Conservation (phyloP, 1,140 invertebrate genomes). For the Neodiprion pinetum region DNA sequence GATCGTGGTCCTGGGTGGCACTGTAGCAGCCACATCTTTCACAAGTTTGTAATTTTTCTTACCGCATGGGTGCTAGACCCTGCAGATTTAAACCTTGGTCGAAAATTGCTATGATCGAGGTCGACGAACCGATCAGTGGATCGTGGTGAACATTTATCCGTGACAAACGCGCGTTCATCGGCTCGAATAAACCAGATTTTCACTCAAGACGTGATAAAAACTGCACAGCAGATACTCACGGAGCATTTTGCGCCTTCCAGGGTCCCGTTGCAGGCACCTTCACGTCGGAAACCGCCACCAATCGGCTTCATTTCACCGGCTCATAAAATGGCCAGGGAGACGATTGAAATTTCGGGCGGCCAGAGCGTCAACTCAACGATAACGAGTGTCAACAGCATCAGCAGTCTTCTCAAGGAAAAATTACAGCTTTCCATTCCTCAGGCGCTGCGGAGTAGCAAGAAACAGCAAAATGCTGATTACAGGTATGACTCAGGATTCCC, state of each 20-base stretch:
- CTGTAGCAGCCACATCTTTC: too few relatives aligned
- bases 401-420: slow-evolving; percentile 82
- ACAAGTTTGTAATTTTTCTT: too few relatives aligned
- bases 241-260: slow-evolving; percentile 33
- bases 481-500: slow-evolving; percentile 36
- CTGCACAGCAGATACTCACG: neutral
- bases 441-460: slow-evolving; percentile 51
- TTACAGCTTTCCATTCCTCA: slow-evolving; percentile 70
- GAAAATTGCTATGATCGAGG: too few relatives aligned
- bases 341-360: slow-evolving; percentile 50
- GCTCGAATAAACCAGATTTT: too few relatives aligned
- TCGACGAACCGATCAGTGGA: too few relatives aligned
- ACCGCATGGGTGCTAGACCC: too few relatives aligned
- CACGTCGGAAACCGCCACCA: slow-evolving; percentile 43
- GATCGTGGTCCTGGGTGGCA: too few relatives aligned
- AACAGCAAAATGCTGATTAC: slow-evolving; percentile 58
- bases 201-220: too few relatives aligned
- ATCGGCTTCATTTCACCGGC: slow-evolving; percentile 34
- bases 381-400: slow-evolving; percentile 82
- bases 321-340: slow-evolving; percentile 48
- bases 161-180: too few relatives aligned
- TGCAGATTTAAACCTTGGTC: too few relatives aligned
- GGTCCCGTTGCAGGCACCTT: slow-evolving; percentile 48
- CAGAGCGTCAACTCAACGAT: slow-evolving; percentile 74
- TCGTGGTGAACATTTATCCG: too few relatives aligned